These are phyloP conservation scores for Saguinus oedipus DNA, from an alignment of 2,797 vertebrate species.

Conservation along the genomic window DNA sequence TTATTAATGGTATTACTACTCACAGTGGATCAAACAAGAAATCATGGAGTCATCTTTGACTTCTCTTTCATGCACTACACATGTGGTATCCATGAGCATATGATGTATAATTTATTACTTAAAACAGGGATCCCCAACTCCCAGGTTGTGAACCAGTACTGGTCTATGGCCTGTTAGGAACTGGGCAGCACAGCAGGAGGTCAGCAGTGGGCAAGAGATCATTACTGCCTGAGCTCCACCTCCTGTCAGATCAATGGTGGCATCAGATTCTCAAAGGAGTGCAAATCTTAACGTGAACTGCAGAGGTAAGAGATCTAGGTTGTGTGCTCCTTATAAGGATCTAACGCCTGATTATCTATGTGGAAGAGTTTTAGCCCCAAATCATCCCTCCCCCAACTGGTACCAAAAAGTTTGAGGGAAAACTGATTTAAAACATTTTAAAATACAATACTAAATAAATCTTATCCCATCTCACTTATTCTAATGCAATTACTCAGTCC, in stretches of 20 bases:
- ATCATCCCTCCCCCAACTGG: not conserved
- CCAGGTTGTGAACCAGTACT: not conserved
- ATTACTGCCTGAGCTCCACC: not conserved
- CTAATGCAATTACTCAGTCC: not conserved
- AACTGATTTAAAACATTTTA: not conserved
- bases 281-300: fast-evolving
- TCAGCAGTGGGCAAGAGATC: not conserved
- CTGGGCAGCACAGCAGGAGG: not conserved
- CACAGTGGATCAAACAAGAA: not conserved
- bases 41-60: not conserved
- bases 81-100: not conserved
- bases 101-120: not conserved
- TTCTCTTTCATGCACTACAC: not conserved
- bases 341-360: not conserved
- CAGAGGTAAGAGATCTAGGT: not conserved
- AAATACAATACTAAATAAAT: not conserved
- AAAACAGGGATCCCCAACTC: not conserved
- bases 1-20: not conserved
- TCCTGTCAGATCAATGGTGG: not conserved
- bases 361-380: not conserved
- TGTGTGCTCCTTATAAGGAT: not conserved
- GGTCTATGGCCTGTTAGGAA: not conserved
- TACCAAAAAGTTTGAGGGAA: not conserved
- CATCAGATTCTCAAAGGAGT: not conserved
- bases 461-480: not conserved